These are phyloP conservation scores for Trachurus trachurus DNA, from an alignment of 2,797 vertebrate genomes.

Conservation along the genomic window DNA sequence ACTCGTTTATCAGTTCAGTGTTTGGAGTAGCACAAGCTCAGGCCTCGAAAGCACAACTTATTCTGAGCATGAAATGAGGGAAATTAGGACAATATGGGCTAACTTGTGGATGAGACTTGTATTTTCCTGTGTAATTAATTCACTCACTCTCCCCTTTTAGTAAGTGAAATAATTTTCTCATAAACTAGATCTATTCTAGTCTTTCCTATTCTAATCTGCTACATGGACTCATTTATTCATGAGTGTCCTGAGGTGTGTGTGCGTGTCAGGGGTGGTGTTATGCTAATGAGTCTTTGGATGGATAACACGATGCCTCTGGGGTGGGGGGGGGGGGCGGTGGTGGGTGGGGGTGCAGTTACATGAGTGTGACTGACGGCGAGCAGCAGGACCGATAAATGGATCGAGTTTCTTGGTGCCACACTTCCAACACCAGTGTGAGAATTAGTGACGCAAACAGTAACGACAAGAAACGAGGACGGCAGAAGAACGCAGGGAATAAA, in stretches of 20 bases:
- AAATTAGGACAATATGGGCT: neutral
- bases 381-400: constrained; percentile 43
- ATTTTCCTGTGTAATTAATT: neutral
- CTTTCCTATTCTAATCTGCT: constrained; percentile 12
- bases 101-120: neutral
- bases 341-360: constrained; percentile 1
- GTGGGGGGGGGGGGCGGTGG: neutral
- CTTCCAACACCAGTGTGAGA: constrained; percentile 3
- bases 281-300: constrained; percentile 55
- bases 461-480: neutral
- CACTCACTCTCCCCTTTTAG: neutral
- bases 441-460: neutral
- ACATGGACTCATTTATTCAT: constrained; percentile 42
- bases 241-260: constrained; percentile 36
- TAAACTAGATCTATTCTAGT: constrained; percentile 20
- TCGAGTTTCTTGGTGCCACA: constrained; percentile 13
- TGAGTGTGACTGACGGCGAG: constrained; percentile 51
- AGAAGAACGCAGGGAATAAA: neutral
- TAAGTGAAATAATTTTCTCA: constrained; percentile 30
- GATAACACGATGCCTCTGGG: constrained; percentile 49
- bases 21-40: constrained; percentile 20
- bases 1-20: constrained; percentile 31
- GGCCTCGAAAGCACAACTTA: neutral
- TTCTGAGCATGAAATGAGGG: neutral
- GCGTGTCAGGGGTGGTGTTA: constrained; percentile 29